Base-by-base conservation (phyloP, 2,113 vertebrate genomes). In the Serilophus lunatus region DNA sequence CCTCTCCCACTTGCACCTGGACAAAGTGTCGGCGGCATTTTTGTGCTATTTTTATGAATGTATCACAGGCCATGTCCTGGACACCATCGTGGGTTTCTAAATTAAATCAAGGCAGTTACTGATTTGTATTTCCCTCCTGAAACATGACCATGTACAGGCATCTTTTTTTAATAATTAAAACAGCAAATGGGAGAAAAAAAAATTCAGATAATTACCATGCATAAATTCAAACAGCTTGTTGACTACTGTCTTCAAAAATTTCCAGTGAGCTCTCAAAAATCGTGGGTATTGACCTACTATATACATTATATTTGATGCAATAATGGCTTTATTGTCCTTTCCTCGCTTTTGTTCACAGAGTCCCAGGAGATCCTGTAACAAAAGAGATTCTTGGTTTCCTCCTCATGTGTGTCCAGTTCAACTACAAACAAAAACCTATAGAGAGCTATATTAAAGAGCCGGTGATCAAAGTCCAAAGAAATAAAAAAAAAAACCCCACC, bases 231-330 rank as follows among this genome's bases (percentile, higher is more conserved):
- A 99, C 16, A 99, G 98, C 95, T 99, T 99, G 98, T 99, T 99
- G 95, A 99, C 99, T 24, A 99, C 99, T 6, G 99, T 99, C 97
- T 99, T 99, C 94, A 99, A 98, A 97, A 99, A 99, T 93, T 99
- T 99, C 99, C 99, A 99, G 94, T 99, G 99, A 79, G 99, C 99
- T 97, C 99, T 98, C 96, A 99, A 98, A 94, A 99, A 99, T 23
- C 99, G 98, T 80, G 99, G 99, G 96, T 99, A 99, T 97, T 99
- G 99, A 94, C 99, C 99, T 84, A 99, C 99, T 88, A 99, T 99
- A 76, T 99, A 99, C 99, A 99, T 99, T 94, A 99, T 99, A 98
- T 99, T 99, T 86, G 99, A 99, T 93, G 99, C 99, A 70, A 99
- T 99, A 97, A 99, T 99, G 95, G 99, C 99, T 98, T 99, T 99